Percentiles rank a stretch among this genome's conserved stretches.
Evolutionary conservation across 1,140 invertebrate genomes (phyloP).

Genomic region (Macrobrachium rosenbergii): DNA sequence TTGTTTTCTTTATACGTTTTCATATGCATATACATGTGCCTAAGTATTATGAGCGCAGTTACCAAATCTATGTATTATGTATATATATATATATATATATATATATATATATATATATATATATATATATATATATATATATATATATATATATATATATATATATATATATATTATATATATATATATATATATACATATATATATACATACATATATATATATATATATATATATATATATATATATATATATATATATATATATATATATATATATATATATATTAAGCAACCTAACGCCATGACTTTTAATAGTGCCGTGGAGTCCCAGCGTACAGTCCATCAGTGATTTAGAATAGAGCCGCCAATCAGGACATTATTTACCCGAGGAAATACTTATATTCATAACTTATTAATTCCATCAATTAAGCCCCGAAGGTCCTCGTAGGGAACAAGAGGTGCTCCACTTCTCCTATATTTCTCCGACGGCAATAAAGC

Average conservation of each 20-base stretch:
- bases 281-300: background rate
- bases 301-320: no score
- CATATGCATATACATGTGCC: background rate
- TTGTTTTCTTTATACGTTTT: background rate
- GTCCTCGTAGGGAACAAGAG: slow-evolving; percentile 41
- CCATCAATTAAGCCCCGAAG: slow-evolving; percentile 38
- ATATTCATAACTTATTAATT: slow-evolving; percentile 41
- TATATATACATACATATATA: slow-evolving; percentile 13
- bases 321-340: no score
- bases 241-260: slow-evolving; percentile 14
- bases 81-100: background rate
- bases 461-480: slow-evolving; percentile 41
- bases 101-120: background rate
- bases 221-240: background rate
- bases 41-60: background rate
- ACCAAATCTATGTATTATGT: background rate
- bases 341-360: slow-evolving; percentile 30
- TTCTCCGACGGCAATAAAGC: slow-evolving; percentile 42
- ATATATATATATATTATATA: background rate
- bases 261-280: slow-evolving; percentile 22
- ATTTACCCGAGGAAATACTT: slow-evolving; percentile 24
- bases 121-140: background rate
- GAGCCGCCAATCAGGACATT: slow-evolving; percentile 33
- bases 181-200: slow-evolving; percentile 5
- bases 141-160: background rate